A percentile compares a stretch with the other conserved stretches of the same genome.
These are phyloP conservation scores for Dolichomitus sp. DNA, from an alignment of 2,888 invertebrate species.

Conservation along the genomic window DNA sequence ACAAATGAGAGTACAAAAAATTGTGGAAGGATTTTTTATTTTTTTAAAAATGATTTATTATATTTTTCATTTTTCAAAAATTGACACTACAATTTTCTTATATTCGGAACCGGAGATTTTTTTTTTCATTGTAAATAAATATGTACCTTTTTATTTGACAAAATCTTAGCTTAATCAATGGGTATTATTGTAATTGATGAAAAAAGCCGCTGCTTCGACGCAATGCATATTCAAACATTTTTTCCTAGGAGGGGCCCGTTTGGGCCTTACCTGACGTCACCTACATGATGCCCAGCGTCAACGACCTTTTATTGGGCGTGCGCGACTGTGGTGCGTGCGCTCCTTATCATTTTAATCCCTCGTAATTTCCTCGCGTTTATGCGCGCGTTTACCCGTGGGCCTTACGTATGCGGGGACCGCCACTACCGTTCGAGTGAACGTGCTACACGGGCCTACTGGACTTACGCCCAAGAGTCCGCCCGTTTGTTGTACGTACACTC, in stretches of 20 bases:
- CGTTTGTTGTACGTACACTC: constrained; percentile 49
- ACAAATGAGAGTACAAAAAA: too few relatives aligned
- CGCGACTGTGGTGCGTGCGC: constrained; percentile 58
- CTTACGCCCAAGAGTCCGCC: constrained; percentile 56
- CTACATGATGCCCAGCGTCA: constrained; percentile 68
- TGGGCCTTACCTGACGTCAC: constrained; percentile 55
- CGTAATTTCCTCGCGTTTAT: constrained; percentile 74
- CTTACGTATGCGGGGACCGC: constrained; percentile 62
- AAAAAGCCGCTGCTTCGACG: constrained; percentile 45
- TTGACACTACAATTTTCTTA: too few relatives aligned
- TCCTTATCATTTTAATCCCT: constrained; percentile 78
- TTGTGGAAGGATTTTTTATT: too few relatives aligned
- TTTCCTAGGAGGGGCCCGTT: constrained; percentile 17
- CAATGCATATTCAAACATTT: constrained; percentile 52
- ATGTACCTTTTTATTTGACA: not conserved
- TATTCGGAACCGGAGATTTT: not conserved
- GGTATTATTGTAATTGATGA: constrained; percentile 1
- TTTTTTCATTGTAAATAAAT: not conserved
- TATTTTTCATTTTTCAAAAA: too few relatives aligned
- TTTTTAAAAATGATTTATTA: too few relatives aligned
- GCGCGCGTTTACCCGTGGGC: constrained; percentile 50
- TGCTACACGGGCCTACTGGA: constrained; percentile 62
- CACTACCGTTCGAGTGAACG: constrained; percentile 53
- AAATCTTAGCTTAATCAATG: not conserved
- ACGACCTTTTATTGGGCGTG: constrained; percentile 77